Percentiles rank a stretch among this genome's conserved stretches.
Conservation (phyloP, 1,140 invertebrate genomes). For the Heliconius himera region DNA sequence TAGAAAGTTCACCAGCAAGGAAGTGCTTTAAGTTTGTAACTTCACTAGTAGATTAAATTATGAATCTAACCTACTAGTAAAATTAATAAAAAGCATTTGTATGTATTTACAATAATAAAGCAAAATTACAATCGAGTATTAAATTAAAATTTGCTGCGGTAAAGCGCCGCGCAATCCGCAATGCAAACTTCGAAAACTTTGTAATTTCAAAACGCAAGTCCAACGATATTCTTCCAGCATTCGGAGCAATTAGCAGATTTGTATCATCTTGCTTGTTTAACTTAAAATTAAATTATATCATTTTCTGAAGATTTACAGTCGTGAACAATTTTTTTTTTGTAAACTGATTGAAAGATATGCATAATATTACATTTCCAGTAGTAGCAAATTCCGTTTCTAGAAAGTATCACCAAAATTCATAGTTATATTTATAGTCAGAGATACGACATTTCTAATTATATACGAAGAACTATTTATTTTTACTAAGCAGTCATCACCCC, state of each 20-base stretch:
- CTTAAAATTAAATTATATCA: conserved; percentile 6
- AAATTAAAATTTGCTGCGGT: conserved; percentile 11
- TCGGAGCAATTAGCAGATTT: conserved; percentile 18
- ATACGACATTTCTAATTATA: background rate
- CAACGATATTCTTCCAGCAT: conserved; percentile 17
- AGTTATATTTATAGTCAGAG: background rate
- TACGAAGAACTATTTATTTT: background rate
- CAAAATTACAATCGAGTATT: background rate
- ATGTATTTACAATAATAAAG: background rate
- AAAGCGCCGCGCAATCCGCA: conserved; percentile 13
- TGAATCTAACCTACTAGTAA: too few relatives aligned
- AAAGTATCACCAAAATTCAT: background rate
- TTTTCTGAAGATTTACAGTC: background rate
- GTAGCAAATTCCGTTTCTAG: background rate
- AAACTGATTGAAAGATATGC: background rate
- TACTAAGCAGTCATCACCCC: too few relatives aligned
- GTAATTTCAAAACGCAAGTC: conserved; percentile 16
- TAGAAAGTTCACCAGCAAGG: too few relatives aligned
- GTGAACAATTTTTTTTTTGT: background rate
- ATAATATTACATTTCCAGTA: background rate
- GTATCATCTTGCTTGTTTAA: conserved; percentile 12
- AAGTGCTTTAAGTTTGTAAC: too few relatives aligned
- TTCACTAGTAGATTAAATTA: too few relatives aligned
- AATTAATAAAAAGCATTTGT: too few relatives aligned
- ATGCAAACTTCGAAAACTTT: conserved; percentile 18